A percentile compares a stretch with the other conserved stretches of the same genome.
Conservation (phyloP, 2,888 invertebrate genomes). For the Drosophila mulleri region DNA sequence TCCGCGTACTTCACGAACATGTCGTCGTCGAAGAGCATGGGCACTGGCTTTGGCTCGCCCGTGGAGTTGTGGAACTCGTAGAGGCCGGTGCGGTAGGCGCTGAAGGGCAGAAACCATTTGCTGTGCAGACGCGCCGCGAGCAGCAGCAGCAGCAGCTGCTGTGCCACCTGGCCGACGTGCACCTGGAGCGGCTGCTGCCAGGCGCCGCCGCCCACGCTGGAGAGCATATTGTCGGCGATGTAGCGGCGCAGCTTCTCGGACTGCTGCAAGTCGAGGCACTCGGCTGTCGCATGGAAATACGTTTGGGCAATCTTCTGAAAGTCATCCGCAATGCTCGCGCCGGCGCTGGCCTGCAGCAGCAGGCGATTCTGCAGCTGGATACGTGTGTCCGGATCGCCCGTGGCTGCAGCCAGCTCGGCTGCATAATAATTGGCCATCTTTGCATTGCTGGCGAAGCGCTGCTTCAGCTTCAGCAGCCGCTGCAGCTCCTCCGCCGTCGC, state of each 20-base stretch:
- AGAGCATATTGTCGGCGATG: constrained; percentile 53
- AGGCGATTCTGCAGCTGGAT: constrained; percentile 86
- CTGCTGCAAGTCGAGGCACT: constrained; percentile 89
- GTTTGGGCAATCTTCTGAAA: constrained; percentile 82
- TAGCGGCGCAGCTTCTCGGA: constrained; percentile 82
- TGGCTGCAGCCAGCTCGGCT: constrained; percentile 64
- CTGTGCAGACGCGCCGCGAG: constrained; percentile 69
- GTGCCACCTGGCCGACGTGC: constrained; percentile 22
- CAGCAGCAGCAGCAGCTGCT: constrained; percentile 66
- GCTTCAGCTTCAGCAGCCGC: constrained; percentile 63
- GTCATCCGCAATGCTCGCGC: constrained; percentile 65
- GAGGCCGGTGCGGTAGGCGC: constrained; percentile 78
- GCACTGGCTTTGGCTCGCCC: constrained; percentile 86
- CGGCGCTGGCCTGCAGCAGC: constrained; percentile 51
- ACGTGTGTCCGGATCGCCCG: constrained; percentile 68
- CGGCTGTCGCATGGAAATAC: constrained; percentile 78
- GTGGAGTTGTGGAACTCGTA: constrained; percentile 85
- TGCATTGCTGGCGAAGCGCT: constrained; percentile 73
- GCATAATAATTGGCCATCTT: constrained; percentile 81
- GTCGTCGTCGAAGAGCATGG: constrained; percentile 86
- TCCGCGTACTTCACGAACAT: constrained; percentile 86
- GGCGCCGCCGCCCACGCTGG: constrained; percentile 53
- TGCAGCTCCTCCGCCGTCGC: constrained; percentile 81
- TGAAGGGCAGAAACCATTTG: constrained; percentile 83
- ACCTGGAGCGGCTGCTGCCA: constrained; percentile 52